Percentiles rank a stretch among this genome's conserved stretches.
Evolutionary conservation across 1,140 invertebrate genomes (phyloP).

Genomic region (Steinernema feltiae): DNA sequence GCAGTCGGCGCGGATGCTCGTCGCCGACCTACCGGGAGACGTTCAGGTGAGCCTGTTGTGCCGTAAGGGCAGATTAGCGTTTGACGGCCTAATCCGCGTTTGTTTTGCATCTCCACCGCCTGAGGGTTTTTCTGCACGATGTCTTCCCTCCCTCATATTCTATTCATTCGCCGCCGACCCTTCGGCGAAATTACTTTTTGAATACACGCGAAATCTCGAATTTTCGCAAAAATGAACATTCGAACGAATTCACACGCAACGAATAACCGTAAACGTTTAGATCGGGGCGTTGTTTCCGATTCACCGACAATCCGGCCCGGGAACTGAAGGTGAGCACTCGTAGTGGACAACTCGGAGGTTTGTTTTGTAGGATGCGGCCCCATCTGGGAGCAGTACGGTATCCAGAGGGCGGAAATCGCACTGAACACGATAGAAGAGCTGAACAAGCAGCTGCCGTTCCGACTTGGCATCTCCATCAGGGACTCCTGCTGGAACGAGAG

Average conservation of each 20-base stretch:
- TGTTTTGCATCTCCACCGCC: not conserved
- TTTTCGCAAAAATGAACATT: not conserved
- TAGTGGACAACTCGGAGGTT: too few species aligned
- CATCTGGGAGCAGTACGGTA: constrained; percentile 68
- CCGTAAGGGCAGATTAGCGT: not conserved
- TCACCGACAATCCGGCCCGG: constrained; percentile 67
- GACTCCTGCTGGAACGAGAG: constrained; percentile 75
- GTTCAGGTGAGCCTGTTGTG: constrained; percentile 44
- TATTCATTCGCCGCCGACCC: not conserved
- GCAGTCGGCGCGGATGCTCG: constrained; percentile 54
- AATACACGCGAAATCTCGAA: not conserved
- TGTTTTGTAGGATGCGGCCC: constrained; percentile 64
- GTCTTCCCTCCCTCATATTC: constrained; percentile 16
- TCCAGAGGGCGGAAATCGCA: constrained; percentile 71
- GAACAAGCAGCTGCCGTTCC: constrained; percentile 65
- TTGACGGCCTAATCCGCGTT: not conserved
- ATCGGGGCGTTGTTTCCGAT: constrained; percentile 72
- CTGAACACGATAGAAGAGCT: constrained; percentile 64
- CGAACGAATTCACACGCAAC: not conserved
- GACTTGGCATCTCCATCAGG: constrained; percentile 70
- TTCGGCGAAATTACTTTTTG: not conserved
- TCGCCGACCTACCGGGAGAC: constrained; percentile 56
- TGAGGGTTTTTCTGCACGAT: not conserved
- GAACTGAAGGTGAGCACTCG: constrained; percentile 62
- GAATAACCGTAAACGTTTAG: constrained; percentile 29